Evolutionary conservation across 2,113 vertebrate genomes (phyloP).

Genomic region (Oceanodroma tethys): DNA sequence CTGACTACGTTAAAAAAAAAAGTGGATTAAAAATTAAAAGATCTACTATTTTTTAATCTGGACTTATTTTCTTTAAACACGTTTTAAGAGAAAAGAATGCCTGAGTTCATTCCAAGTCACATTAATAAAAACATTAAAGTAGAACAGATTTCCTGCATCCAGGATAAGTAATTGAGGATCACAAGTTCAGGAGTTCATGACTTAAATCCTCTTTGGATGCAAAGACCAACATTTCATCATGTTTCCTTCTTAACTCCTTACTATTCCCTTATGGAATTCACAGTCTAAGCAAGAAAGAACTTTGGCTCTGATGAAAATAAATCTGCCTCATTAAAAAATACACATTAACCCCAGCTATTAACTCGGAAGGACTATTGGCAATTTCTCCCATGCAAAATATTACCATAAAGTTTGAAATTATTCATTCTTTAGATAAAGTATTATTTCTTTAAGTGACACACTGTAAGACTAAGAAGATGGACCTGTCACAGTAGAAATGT

Average conservation of each 20-base stretch:
- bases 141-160: slow-evolving; percentile 40
- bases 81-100: not conserved
- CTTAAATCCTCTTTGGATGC: slow-evolving; percentile 53
- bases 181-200: slow-evolving; percentile 52
- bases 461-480: not conserved
- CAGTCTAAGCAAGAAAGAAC: slow-evolving; percentile 40
- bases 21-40: slow-evolving; percentile 35
- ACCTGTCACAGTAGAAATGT: not conserved
- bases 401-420: not conserved
- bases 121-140: slow-evolving; percentile 56
- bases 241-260: slow-evolving; percentile 56
- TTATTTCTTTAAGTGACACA: not conserved
- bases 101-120: slow-evolving; percentile 22
- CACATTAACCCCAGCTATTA: slow-evolving; percentile 16
- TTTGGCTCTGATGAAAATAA: slow-evolving; percentile 31
- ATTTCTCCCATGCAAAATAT: not conserved
- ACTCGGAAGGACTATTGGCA: not conserved
- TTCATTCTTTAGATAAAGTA: not conserved
- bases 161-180: slow-evolving; percentile 56
- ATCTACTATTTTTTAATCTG: not conserved
- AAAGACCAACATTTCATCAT: slow-evolving; percentile 51
- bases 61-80: not conserved
- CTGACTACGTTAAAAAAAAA: not conserved
- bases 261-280: slow-evolving; percentile 52
- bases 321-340: slow-evolving; percentile 41